A percentile compares a stretch with the other conserved stretches of the same genome.
Conservation (phyloP, 2,888 invertebrate species). For the Tetranychus piercei region DNA sequence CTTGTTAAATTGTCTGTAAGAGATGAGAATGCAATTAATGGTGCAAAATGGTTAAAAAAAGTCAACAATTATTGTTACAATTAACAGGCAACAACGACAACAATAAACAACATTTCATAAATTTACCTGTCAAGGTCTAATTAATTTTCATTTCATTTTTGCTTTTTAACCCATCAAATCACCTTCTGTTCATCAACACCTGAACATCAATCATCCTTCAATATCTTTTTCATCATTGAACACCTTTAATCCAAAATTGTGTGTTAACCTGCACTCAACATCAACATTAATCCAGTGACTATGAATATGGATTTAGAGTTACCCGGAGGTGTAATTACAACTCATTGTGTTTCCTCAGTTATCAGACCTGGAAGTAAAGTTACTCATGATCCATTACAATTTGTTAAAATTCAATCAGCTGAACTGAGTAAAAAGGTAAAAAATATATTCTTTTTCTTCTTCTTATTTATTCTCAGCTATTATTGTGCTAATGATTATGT, state of each 20-base stretch:
- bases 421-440: constrained; percentile 25
- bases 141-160: neutral
- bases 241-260: neutral
- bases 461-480: neutral
- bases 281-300: neutral
- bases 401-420: constrained; percentile 27
- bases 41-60: neutral
- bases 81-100: neutral
- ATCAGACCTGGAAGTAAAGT: constrained; percentile 21
- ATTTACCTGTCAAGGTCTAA: neutral
- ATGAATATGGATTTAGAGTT: constrained; percentile 5
- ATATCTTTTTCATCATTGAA: neutral
- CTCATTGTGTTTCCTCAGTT: constrained; percentile 21
- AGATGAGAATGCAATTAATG: neutral
- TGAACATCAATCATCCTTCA: neutral
- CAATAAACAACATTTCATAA: neutral
- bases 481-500: neutral
- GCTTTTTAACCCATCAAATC: neutral
- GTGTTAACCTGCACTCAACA: neutral
- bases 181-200: neutral
- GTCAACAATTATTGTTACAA: neutral
- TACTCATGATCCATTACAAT: constrained; percentile 26
- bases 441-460: neutral
- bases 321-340: constrained; percentile 20
- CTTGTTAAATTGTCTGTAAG: neutral